Evolutionary conservation across 92 coral and sea anemone genomes (phyloP), one percentile per base, ranked within the genome.

Genomic region (Phymanthus crucifer): DNA sequence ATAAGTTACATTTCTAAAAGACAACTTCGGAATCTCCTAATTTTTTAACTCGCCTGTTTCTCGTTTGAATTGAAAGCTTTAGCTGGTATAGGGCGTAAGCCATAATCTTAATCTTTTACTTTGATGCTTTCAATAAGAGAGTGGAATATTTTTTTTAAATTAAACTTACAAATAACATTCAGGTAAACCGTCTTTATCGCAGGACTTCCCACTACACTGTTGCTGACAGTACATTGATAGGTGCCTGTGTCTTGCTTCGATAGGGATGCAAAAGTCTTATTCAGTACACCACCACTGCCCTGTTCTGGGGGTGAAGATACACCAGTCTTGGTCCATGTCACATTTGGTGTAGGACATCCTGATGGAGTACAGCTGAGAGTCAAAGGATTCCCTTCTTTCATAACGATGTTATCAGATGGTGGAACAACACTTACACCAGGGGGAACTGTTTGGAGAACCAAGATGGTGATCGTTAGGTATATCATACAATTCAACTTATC

Each of bases 301-400:
- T 43, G 48, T 40, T 5, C 43, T 4, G 57, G 64, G 33, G 69
- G 0, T 3, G 58, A 18, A 4, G 71, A n/a, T n/a, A n/a, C n/a
- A n/a, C n/a, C n/a, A n/a, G n/a, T n/a, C n/a, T n/a, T n/a, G n/a
- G n/a, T n/a, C n/a, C n/a, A n/a, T n/a, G n/a, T n/a, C n/a, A n/a
- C n/a, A n/a, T n/a, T n/a, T n/a, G n/a, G n/a, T n/a, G n/a, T n/a
- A n/a, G n/a, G n/a, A n/a, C n/a, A n/a, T n/a, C n/a, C n/a, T n/a
- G n/a, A n/a, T n/a, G n/a, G n/a, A n/a, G n/a, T n/a, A n/a, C n/a
- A n/a, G n/a, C n/a, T n/a, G n/a, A n/a, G n/a, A n/a, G n/a, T n/a
- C 90, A 73, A 32, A 70, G 90, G 90, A 65, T 82, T 61, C 11
- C 90, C 90, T 14, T n/a, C n/a, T n/a, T n/a, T n/a, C n/a, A n/a